Base-by-base conservation (phyloP, 2,113 vertebrate species). In the Pardalotus punctatus region DNA sequence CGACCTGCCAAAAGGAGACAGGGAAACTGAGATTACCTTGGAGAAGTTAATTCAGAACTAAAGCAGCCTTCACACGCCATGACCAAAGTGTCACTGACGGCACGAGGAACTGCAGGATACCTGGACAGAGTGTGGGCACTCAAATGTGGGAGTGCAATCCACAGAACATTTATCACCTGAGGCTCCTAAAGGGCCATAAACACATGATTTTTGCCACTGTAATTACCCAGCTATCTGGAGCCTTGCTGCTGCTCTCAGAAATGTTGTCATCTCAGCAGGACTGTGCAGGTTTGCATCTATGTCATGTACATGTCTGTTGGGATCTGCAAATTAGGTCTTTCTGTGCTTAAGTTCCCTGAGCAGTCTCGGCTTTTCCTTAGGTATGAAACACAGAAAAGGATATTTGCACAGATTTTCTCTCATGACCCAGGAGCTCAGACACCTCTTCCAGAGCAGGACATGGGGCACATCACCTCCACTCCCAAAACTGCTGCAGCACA, bases 281-380 rank as follows among this genome's bases (percentile, higher is more conserved):
- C 83, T 35, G 53, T 53, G 69, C 38, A 51, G 81, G 48, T 94
- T 91, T 86, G 77, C 93, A 93, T 89, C 86, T 76, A 62, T 90
- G 88, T 54, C 88, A 74, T 57, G 73, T 69, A 78, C 51, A 9
- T 33, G 73, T 81, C 94, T 87, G 72, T 94, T 87, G 95, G 94
- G 96, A 96, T 85, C 95, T 87, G 91, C 93, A 96, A 96, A 96
- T 95, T 89, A 97, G 86, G 51, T 67, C 65, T 95, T 92, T 35
- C 67, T 66, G 50, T 14, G 76, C 65, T 51, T 35, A 47, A 45
- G 69, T 33, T 95, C 77, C 89, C 95, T 6, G 14, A 89, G 69
- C 72, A 45, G 35, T 3, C 51, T 84, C 65, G 11, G 61, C n/a
- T 79, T 67, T 65, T 93, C 36, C 57, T 81, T 18, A 21, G 51